Base-by-base conservation (phyloP, 2,888 invertebrate genomes). In the Macrophya annulata region DNA sequence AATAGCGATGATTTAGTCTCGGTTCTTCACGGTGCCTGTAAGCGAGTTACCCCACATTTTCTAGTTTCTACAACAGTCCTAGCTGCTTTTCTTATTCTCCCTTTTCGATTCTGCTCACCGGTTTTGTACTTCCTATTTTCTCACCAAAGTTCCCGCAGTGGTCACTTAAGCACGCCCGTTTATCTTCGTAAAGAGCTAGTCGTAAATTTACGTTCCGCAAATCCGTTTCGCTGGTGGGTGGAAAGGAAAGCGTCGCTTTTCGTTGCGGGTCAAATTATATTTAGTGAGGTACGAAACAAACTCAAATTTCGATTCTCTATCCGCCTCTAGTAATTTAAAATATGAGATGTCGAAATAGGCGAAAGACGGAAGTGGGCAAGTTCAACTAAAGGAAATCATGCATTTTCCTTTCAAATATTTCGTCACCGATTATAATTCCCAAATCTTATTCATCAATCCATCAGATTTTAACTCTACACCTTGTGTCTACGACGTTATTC, bases 131-230 rank as follows among this genome's bases (percentile, higher is more conserved):
- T 62, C 81, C 21, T 81, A 62, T 81, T 81, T 81, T 81, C 25
- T 37, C 15, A 48, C 77, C 25, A 81, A 81, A 21, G 12, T 81
- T 81, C 59, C 79, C 3, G 31, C 31, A 43, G 81, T 83, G 84
- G 48, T 59, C 84, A 77, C 86, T 86, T 87, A 88, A 88, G 86
- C 88, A 86, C 84, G 84, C 71, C 76, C 85, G 87, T 88, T 88
- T 88, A 86, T 88, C 86, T 85, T 87, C 72, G 81, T 81, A 21
- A 81, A 81, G 81, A 81, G 62, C 62, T 37, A n/a, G 43, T 81
- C 81, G 81, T 81, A 81, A 81, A 81, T 81, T 81, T 40, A 81
- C 81, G 62, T 81, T 81, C 62, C 81, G 62, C 43, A 81, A 81
- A 81, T 81, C 81, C 81, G 81, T 62, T 81, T 21, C 59, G 43